Percentiles rank a stretch among this genome's conserved stretches.
phyloP scores from a whole-genome alignment of 2,113 vertebrate species.

The Bambusicola thoracicus region DNA sequence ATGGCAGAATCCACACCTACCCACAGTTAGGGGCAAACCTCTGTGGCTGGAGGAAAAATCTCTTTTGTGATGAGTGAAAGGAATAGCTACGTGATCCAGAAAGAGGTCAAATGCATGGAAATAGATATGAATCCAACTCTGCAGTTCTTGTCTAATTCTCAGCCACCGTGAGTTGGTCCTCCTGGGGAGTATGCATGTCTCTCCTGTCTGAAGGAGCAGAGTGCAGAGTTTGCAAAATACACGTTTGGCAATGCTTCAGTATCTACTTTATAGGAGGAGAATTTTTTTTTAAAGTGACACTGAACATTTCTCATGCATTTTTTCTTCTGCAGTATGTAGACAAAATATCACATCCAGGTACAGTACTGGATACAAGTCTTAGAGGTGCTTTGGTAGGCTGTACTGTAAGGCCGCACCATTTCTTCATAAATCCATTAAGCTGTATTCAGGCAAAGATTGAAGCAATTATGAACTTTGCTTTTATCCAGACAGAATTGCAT shows the following conservation, averaged over 20 bases:
- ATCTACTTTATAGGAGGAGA: background rate
- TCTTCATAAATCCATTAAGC: background rate
- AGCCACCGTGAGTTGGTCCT: background rate
- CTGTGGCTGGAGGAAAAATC: constrained; percentile 45
- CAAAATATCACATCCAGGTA: background rate
- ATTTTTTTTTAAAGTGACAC: background rate
- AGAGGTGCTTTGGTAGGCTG: background rate
- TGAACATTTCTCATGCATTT: background rate
- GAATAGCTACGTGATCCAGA: constrained; percentile 24
- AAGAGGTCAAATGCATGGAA: background rate
- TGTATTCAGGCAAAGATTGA: background rate
- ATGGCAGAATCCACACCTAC: constrained; percentile 59
- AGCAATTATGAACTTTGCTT: background rate
- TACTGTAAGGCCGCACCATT: background rate
- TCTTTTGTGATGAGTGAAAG: constrained; percentile 33
- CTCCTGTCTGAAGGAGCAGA: background rate
- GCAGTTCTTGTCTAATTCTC: background rate
- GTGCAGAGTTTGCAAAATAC: background rate
- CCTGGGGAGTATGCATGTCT: fast-evolving
- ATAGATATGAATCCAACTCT: background rate
- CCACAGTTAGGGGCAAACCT: constrained; percentile 63
- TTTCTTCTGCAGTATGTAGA: background rate
- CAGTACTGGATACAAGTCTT: background rate
- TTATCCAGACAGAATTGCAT: background rate
- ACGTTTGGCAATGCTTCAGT: background rate